phyloP scores from a whole-genome alignment of 2,888 invertebrate species.

The Sipha maydis region DNA sequence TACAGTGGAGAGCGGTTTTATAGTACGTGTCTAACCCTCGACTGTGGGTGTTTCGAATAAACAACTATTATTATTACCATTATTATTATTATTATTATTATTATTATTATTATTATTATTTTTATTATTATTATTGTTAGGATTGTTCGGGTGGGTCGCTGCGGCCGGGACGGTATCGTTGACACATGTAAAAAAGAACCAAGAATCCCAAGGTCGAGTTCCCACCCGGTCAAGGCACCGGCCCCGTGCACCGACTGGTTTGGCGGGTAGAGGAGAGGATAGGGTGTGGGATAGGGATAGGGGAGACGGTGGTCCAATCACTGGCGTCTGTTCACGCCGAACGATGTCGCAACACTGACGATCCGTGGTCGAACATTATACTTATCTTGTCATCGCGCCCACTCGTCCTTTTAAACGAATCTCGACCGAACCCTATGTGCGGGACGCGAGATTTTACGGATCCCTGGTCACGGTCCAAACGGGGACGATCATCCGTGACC shows the following conservation, averaged over 20 bases:
- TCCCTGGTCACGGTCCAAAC: slow-evolving; percentile 48
- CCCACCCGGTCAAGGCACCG: background rate
- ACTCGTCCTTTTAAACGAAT: background rate
- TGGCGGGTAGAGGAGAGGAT: background rate
- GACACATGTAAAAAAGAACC: background rate
- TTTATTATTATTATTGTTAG: background rate
- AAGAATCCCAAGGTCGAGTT: background rate
- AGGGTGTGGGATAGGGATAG: background rate
- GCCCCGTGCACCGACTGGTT: background rate
- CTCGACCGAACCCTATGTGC: background rate
- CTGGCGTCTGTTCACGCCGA: background rate
- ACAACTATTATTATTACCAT: background rate
- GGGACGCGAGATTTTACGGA: background rate
- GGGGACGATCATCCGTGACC: slow-evolving; percentile 37
- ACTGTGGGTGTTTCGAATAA: background rate
- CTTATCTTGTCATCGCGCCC: background rate
- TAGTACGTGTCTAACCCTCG: background rate
- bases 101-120: background rate
- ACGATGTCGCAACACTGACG: background rate
- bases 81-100: slow-evolving; percentile 2
- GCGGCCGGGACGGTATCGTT: background rate
- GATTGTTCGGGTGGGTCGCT: background rate
- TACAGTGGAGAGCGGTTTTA: background rate
- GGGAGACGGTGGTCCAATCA: background rate
- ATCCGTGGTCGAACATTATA: background rate